Conservation (phyloP, 1,140 invertebrate species). For the Teleogryllus occipitalis region DNA sequence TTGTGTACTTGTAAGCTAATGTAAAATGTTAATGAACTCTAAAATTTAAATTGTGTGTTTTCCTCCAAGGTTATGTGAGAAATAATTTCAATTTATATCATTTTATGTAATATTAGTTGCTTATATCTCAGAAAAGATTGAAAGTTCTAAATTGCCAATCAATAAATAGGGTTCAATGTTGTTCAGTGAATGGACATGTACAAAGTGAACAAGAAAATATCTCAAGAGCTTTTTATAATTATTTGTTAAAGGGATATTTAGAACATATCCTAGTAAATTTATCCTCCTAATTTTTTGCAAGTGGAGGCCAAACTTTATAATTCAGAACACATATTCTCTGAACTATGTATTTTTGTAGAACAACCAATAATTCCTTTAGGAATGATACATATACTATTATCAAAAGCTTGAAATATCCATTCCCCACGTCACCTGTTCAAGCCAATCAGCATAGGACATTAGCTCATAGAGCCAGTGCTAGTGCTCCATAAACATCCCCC, state of each 20-base stretch:
- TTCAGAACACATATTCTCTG: background rate
- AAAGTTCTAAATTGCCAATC: background rate
- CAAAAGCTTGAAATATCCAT: background rate
- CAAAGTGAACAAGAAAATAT: background rate
- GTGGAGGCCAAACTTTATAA: background rate
- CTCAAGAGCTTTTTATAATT: background rate
- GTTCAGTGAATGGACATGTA: background rate
- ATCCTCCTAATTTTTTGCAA: background rate
- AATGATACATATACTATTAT: background rate
- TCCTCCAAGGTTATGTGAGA: background rate
- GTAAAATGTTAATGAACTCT: background rate
- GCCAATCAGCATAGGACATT: background rate
- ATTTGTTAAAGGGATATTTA: background rate
- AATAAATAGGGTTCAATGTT: background rate
- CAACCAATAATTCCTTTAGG: background rate
- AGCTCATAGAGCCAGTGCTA: background rate
- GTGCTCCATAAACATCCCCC: background rate
- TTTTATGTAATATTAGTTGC: background rate
- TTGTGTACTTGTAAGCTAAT: background rate
- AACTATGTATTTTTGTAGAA: slow-evolving; percentile 1
- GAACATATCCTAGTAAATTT: background rate
- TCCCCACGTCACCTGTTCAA: background rate
- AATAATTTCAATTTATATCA: background rate
- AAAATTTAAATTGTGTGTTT: background rate
- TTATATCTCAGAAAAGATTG: background rate